These are phyloP conservation scores for Stictonetta naevosa DNA, from an alignment of 2,113 vertebrate genomes.

Conservation along the genomic window DNA sequence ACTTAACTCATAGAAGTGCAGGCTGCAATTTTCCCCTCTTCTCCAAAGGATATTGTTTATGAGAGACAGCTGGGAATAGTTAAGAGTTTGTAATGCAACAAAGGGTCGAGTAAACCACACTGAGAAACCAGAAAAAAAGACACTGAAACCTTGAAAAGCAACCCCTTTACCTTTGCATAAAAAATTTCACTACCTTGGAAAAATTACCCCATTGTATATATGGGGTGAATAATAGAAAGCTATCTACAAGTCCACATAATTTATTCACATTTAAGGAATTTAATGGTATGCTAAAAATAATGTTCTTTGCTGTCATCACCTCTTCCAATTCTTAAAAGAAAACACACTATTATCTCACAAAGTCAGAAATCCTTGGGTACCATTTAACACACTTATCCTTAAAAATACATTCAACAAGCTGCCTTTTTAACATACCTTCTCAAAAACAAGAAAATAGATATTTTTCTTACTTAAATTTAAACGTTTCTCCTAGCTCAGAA, in stretches of 20 bases:
- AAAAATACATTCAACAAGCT: neutral
- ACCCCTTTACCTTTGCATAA: neutral
- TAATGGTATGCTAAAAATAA: neutral
- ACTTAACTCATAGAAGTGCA: neutral
- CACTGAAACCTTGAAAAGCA: neutral
- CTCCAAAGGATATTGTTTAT: neutral
- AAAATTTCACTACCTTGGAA: neutral
- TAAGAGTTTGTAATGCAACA: neutral
- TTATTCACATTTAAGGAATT: neutral
- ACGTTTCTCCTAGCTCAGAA: conserved; percentile 95
- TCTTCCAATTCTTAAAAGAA: neutral
- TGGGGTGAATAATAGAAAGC: neutral
- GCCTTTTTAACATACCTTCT: neutral
- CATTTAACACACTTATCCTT: neutral
- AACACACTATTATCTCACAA: neutral
- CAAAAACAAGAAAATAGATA: conserved; percentile 37
- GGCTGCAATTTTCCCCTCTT: neutral
- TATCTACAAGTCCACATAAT: neutral
- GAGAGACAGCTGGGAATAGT: neutral
- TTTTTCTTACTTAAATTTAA: conserved; percentile 95
- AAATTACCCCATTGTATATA: neutral
- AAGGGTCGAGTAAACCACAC: neutral
- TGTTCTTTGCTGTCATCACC: neutral
- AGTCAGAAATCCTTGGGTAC: neutral
- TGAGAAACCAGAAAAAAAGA: neutral